These are phyloP conservation scores for Xyrichtys novacula DNA, from an alignment of 2,797 vertebrate genomes.

Conservation along the genomic window DNA sequence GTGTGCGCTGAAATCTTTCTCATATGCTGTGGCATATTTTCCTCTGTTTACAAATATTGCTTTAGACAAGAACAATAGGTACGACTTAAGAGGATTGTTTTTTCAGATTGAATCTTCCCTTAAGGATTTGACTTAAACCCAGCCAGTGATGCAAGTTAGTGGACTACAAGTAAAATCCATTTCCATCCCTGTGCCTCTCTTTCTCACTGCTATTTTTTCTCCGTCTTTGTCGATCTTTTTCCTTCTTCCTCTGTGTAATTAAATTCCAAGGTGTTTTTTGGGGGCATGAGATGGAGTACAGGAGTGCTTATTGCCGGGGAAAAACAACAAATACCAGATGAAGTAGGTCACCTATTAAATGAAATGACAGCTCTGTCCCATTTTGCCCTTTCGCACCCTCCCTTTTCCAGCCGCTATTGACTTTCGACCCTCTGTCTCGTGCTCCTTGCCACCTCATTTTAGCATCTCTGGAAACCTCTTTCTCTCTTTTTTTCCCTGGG, in stretches of 20 bases:
- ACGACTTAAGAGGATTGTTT: slow-evolving; percentile 31
- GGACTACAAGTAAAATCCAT: slow-evolving; percentile 45
- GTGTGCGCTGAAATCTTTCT: background rate
- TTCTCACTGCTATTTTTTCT: slow-evolving; percentile 16
- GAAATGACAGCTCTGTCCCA: slow-evolving; percentile 56
- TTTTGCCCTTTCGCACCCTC: slow-evolving; percentile 46
- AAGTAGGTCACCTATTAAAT: slow-evolving; percentile 64
- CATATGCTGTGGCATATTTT: background rate
- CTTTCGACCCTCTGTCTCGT: slow-evolving; percentile 60
- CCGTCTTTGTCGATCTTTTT: slow-evolving; percentile 19
- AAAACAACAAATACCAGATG: slow-evolving; percentile 43
- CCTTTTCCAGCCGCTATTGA: slow-evolving; percentile 61
- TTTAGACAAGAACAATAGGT: slow-evolving; percentile 29
- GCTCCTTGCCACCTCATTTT: slow-evolving; percentile 42
- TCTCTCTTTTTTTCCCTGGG: slow-evolving; percentile 7
- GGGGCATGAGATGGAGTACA: slow-evolving; percentile 17
- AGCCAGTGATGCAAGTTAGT: slow-evolving; percentile 19
- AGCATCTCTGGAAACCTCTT: slow-evolving; percentile 36
- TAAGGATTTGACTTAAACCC: slow-evolving; percentile 28
- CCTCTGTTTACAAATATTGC: slow-evolving; percentile 24
- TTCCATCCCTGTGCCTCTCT: slow-evolving; percentile 28
- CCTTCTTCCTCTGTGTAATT: slow-evolving; percentile 36
- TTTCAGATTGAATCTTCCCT: slow-evolving; percentile 35
- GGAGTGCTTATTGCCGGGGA: slow-evolving; percentile 38
- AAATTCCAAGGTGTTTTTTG: slow-evolving; percentile 38